Evolutionary conservation across 2,113 vertebrate species (phyloP).

Genomic region (Amphilophus citrinellus): DNA sequence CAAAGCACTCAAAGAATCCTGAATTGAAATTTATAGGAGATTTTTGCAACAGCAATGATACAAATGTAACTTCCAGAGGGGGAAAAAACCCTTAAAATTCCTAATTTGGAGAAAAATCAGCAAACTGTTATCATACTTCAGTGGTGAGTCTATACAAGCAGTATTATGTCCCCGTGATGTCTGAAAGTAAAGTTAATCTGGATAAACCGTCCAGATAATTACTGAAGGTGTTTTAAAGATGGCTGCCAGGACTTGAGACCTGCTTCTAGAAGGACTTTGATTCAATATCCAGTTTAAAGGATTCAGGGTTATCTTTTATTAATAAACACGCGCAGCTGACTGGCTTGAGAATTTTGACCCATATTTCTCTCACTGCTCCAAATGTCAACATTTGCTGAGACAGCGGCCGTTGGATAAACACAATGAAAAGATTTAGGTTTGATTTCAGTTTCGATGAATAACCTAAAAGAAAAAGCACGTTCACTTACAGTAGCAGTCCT

Average conservation of each 20-base stretch:
- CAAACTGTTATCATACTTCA: neutral
- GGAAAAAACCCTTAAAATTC: neutral
- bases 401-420: constrained; percentile 7
- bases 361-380: neutral
- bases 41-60: neutral
- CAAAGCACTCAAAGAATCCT: no score
- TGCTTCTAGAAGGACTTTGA: neutral
- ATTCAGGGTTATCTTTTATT: neutral
- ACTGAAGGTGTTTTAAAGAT: neutral
- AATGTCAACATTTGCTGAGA: constrained; percentile 28
- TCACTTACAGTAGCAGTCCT: neutral
- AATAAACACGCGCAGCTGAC: neutral
- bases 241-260: no score
- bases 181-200: neutral
- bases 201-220: neutral
- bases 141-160: neutral
- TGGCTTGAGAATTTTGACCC: constrained; percentile 13
- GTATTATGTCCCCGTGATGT: neutral
- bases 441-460: constrained; percentile 5
- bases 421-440: constrained; percentile 25
- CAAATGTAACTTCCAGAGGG: neutral
- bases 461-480: constrained; percentile 6
- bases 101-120: neutral
- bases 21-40: neutral
- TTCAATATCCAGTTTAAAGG: neutral